Evolutionary conservation across 2,888 invertebrate genomes (phyloP).

Genomic region (Cataglyphis altisquamis): DNA sequence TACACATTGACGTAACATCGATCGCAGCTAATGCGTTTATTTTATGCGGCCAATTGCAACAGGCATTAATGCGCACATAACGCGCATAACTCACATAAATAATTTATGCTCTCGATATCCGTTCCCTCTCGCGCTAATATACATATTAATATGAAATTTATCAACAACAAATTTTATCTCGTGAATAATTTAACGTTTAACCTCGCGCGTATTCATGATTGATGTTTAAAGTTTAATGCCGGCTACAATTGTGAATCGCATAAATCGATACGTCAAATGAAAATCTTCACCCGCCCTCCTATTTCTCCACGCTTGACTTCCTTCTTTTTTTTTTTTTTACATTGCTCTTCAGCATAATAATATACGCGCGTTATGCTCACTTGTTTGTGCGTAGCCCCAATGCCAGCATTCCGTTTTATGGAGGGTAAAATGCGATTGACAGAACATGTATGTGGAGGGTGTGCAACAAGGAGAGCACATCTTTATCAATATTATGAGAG

Average conservation of each 20-base stretch:
- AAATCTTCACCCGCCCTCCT: not conserved
- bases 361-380: conserved; percentile 28
- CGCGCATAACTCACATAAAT: conserved; percentile 44
- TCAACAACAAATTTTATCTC: conserved; percentile 48
- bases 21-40: conserved; percentile 42
- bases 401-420: conserved; percentile 57
- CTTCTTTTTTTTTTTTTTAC: not conserved
- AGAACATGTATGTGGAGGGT: conserved; percentile 41
- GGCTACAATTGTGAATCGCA: conserved; percentile 1
- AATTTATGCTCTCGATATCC: conserved; percentile 51
- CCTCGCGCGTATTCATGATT: conserved; percentile 15
- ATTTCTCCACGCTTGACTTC: not conserved
- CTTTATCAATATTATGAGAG: conserved; percentile 18
- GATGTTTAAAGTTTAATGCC: conserved; percentile 17
- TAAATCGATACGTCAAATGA: conserved; percentile 31
- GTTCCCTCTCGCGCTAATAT: conserved; percentile 18
- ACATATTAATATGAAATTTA: conserved; percentile 58
- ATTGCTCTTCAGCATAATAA: conserved; percentile 3
- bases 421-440: conserved; percentile 58
- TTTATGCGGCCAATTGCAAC: conserved; percentile 46
- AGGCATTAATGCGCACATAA: conserved; percentile 41
- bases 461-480: not conserved
- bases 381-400: conserved; percentile 26
- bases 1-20: conserved; percentile 7
- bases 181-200: conserved; percentile 44